These are phyloP conservation scores for Andrena camellia DNA, from an alignment of 2,888 invertebrate species.

Conservation along the genomic window DNA sequence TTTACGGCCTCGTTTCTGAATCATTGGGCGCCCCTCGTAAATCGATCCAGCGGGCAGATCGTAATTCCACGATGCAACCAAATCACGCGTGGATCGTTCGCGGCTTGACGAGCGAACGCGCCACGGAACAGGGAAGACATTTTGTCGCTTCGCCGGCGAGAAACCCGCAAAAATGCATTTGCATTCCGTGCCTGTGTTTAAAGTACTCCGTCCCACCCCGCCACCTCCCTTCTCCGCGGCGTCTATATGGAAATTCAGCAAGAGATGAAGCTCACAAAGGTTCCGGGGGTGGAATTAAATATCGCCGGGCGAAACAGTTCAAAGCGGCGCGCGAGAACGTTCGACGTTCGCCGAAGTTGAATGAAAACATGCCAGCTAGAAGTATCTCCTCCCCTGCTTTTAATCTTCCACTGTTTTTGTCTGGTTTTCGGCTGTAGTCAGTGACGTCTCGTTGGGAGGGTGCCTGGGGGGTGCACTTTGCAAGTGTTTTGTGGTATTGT, in stretches of 20 bases:
- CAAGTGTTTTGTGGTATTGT: no score
- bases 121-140: background rate
- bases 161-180: conserved; percentile 28
- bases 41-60: conserved; percentile 13
- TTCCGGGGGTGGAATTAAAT: conserved; percentile 28
- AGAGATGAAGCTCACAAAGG: conserved; percentile 29
- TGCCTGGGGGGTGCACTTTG: no score
- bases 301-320: background rate
- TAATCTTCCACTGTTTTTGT: background rate
- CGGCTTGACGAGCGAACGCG: background rate
- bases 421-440: background rate
- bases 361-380: conserved; percentile 15
- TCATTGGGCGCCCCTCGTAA: conserved; percentile 2
- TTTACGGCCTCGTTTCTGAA: background rate
- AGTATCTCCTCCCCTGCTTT: background rate
- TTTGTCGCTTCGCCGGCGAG: background rate
- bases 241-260: conserved; percentile 41
- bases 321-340: background rate
- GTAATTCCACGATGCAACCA: background rate
- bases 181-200: conserved; percentile 21
- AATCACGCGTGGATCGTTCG: background rate
- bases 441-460: no score
- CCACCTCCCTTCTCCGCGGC: background rate
- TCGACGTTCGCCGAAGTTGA: conserved; percentile 10
- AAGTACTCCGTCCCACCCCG: background rate